Conservation (phyloP, 2,888 invertebrate genomes). For the Syritta pipiens region DNA sequence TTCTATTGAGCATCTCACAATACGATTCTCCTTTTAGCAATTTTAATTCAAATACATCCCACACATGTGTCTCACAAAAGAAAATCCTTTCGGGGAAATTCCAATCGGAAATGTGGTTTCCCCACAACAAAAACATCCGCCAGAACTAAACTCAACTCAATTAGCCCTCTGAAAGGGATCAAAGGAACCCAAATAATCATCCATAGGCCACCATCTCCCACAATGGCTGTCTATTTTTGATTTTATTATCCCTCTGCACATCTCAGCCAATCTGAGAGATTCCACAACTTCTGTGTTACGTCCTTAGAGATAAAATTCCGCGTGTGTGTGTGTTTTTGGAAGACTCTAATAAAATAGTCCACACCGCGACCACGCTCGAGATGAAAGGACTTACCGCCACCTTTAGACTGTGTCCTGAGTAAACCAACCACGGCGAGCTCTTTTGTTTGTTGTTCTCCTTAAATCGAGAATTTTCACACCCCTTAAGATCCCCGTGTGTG, state of each 20-base stretch:
- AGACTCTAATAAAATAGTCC: constrained; percentile 23
- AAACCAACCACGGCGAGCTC: constrained; percentile 2
- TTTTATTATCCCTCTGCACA: constrained; percentile 12
- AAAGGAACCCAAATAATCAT: constrained; percentile 40
- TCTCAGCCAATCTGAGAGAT: not conserved
- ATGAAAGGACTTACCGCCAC: constrained; percentile 31
- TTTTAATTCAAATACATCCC: too few relatives aligned
- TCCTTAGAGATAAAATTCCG: not conserved
- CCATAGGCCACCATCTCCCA: constrained; percentile 21
- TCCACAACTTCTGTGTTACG: not conserved
- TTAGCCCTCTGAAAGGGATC: too few relatives aligned
- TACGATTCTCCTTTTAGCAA: too few relatives aligned
- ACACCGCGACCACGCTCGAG: constrained; percentile 10
- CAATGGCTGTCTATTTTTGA: constrained; percentile 16
- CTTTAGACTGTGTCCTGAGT: constrained; percentile 15
- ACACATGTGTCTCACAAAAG: too few relatives aligned
- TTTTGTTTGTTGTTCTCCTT: constrained; percentile 35
- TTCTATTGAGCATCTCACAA: too few relatives aligned
- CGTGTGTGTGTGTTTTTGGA: constrained; percentile 20
- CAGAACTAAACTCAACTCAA: too few relatives aligned
- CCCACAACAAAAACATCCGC: too few relatives aligned
- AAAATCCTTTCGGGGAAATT: too few relatives aligned
- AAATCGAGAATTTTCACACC: constrained; percentile 51
- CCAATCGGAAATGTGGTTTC: too few relatives aligned
- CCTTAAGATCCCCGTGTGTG: constrained; percentile 3